Percentiles rank a stretch among this genome's conserved stretches.
phyloP scores from a whole-genome alignment of 2,888 invertebrate genomes.

The Melipona beecheii region DNA sequence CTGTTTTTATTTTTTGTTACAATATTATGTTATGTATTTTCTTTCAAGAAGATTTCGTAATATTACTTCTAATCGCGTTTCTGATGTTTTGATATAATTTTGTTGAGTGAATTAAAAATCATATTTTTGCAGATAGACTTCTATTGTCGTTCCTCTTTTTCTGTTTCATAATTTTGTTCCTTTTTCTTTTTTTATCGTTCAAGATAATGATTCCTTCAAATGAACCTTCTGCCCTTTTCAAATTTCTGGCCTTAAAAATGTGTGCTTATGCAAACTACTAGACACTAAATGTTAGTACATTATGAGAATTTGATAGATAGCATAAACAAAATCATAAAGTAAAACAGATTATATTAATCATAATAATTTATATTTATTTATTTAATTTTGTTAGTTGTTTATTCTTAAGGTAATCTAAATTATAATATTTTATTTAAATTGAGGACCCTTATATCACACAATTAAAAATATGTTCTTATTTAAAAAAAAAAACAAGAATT shows the following conservation, averaged over 20 bases:
- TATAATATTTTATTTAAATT: not conserved
- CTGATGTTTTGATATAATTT: slow-evolving; percentile 81
- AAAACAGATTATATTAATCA: slow-evolving; percentile 4
- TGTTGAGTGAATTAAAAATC: slow-evolving; percentile 81
- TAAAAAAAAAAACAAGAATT: not conserved
- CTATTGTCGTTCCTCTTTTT: slow-evolving; percentile 51
- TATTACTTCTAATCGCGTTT: slow-evolving; percentile 72
- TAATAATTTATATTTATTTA: slow-evolving; percentile 16
- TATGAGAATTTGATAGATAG: slow-evolving; percentile 31
- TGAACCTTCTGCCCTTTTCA: slow-evolving; percentile 28
- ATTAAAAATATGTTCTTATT: not conserved
- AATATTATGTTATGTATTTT: slow-evolving; percentile 73
- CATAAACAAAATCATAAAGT: slow-evolving; percentile 15
- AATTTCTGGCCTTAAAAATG: slow-evolving; percentile 32
- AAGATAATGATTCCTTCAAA: slow-evolving; percentile 16
- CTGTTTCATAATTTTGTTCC: slow-evolving; percentile 37
- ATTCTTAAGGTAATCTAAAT: slow-evolving; percentile 10
- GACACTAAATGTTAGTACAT: slow-evolving; percentile 35
- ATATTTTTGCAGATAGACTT: slow-evolving; percentile 76
- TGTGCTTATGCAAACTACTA: slow-evolving; percentile 35
- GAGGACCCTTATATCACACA: not conserved
- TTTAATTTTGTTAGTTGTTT: not conserved
- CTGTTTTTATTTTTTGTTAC: slow-evolving; percentile 78
- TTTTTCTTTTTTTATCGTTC: slow-evolving; percentile 14
- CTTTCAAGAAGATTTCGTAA: slow-evolving; percentile 65